Base-by-base conservation (phyloP, 2,113 vertebrate genomes). In the Mobula hypostoma region DNA sequence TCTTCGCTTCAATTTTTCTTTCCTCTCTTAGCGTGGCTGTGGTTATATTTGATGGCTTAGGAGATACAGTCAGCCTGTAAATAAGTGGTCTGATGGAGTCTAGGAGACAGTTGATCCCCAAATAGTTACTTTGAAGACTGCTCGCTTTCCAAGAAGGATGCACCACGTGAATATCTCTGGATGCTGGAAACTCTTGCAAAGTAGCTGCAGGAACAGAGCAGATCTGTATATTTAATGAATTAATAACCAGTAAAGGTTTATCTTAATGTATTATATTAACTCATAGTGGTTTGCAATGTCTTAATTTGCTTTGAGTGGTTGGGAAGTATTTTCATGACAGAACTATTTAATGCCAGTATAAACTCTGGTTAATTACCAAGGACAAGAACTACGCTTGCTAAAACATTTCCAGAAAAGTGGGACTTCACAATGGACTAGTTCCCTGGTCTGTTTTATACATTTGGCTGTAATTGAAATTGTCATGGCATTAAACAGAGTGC, bases 281-380 rank as follows among this genome's bases (percentile, higher is more conserved):
- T 66, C 27, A 68, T 29, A 29, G 32, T 36, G 36, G 90, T 92
- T 72, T 17, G 63, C 9, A 92, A 70, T 92, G 90, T 15, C 32
- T 40, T 40, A 72, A 92, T 19, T 48, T 72, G 32, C 66, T 27
- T 93, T 36, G n/a, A 56, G 91, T 29, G 24, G 12, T 74, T 93
- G 68, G 36, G 36, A 93, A 70, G 72, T 12, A 56, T 74, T 24
- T 74, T 40, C 70, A 56, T 93, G 63, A 68, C 32, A 66, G 85
- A 32, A 90, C 61, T 48, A 40, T 93, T 93, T 74, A 76, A 93
- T 48, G 91, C 36, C 91, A 93, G 72, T 56, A 93, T 93, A 93
- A 74, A 93, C 68, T 21, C 24, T 48, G 70, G 36, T 93, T 93
- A 74, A 93, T 93, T 93, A 93, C 12, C 29, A 29, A 93, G 32